phyloP scores from a whole-genome alignment of 2,113 vertebrate genomes.

The Manacus vitellinus region DNA sequence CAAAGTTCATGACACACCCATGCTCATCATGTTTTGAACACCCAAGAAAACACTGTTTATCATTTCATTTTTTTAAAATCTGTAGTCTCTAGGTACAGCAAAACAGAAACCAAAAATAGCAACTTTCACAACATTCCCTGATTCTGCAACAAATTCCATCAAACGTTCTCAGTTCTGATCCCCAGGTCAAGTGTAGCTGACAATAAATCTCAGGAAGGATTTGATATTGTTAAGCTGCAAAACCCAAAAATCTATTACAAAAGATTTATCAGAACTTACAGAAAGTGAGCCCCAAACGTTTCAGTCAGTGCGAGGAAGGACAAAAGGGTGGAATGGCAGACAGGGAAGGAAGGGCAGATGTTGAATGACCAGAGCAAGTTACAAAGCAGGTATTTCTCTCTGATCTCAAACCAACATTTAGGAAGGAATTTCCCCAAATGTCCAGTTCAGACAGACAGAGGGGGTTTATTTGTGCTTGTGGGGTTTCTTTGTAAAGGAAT shows the following conservation, averaged over 20 bases:
- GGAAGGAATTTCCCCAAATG: not conserved
- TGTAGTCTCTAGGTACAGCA: not conserved
- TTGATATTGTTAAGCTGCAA: not conserved
- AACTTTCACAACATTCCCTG: not conserved
- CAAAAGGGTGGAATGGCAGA: not conserved
- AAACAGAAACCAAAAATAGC: conserved; percentile 18
- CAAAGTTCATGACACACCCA: not conserved
- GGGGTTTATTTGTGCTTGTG: not conserved
- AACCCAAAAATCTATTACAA: conserved; percentile 14
- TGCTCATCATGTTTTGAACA: not conserved
- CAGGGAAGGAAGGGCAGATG: not conserved
- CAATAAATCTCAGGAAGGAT: conserved; percentile 37
- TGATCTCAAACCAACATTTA: not conserved
- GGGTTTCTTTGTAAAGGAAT: not conserved
- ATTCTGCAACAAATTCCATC: conserved; percentile 38
- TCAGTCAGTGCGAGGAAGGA: not conserved
- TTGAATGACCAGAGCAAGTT: not conserved
- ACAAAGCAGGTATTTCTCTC: not conserved
- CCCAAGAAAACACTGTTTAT: not conserved
- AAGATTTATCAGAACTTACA: not conserved
- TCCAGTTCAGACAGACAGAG: not conserved
- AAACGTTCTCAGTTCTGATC: not conserved
- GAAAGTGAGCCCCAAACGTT: not conserved
- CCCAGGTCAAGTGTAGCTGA: conserved; percentile 11
- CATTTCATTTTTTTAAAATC: not conserved